Evolutionary conservation across 1,140 invertebrate genomes (phyloP).

Genomic region (Anadara kagoshimensis): DNA sequence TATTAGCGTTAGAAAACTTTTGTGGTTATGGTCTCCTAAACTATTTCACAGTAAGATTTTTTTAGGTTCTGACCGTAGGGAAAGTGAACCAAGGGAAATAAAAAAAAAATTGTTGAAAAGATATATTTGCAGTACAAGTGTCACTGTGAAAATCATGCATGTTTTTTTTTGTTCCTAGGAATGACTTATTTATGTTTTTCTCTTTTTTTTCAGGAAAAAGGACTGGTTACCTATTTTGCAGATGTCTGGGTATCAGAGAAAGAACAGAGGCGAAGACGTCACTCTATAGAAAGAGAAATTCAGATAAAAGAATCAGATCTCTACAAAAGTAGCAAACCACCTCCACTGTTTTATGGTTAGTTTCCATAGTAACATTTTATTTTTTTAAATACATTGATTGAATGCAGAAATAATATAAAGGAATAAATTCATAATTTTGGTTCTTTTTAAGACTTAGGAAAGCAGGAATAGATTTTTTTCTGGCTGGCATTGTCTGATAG

Average conservation of each 20-base stretch:
- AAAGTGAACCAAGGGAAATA: no score
- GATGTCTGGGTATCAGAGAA: slow-evolving; percentile 70
- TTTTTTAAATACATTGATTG: background rate
- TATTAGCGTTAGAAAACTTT: no score
- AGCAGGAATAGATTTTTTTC: background rate
- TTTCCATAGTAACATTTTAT: background rate
- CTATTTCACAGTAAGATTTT: no score
- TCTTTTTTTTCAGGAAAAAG: slow-evolving; percentile 65
- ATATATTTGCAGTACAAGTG: no score
- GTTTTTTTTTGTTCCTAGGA: no score
- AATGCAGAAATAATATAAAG: background rate
- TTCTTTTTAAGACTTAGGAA: background rate
- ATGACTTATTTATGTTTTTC: no score
- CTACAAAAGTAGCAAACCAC: slow-evolving; percentile 65
- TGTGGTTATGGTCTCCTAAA: no score
- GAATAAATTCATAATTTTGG: background rate
- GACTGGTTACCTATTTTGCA: slow-evolving; percentile 70
- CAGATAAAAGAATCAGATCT: slow-evolving; percentile 70
- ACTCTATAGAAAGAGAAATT: slow-evolving; percentile 68
- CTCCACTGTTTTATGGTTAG: slow-evolving; percentile 70
- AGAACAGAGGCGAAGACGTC: slow-evolving; percentile 59
- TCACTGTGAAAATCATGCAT: no score
- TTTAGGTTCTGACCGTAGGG: no score
- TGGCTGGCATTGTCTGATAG: no score
- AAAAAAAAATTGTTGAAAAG: no score